phyloP scores from a whole-genome alignment of 2,113 vertebrate species.

The Pyxicephalus adspersus region DNA sequence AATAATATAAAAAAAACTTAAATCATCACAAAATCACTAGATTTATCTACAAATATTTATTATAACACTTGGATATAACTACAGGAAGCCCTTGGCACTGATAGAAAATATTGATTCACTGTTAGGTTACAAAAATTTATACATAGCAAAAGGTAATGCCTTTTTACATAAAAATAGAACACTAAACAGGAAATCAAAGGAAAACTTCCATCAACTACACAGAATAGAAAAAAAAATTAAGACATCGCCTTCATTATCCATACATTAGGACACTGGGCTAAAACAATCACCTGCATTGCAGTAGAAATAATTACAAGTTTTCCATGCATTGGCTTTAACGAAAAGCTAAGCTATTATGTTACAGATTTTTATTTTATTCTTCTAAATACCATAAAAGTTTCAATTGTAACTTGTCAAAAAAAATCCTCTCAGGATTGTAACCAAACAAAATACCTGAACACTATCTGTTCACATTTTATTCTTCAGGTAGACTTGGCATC shows the following conservation, averaged over 20 bases:
- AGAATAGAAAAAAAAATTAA: constrained; percentile 82
- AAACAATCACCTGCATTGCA: constrained; percentile 88
- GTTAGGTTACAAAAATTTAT: constrained; percentile 96
- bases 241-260: constrained; percentile 83
- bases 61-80: constrained; percentile 85
- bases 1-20: constrained; percentile 53
- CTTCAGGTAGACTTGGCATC: constrained; percentile 22
- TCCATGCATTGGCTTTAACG: constrained; percentile 86
- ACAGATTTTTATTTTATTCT: constrained; percentile 73
- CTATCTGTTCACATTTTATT: constrained; percentile 63
- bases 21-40: constrained; percentile 50
- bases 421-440: constrained; percentile 23
- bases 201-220: constrained; percentile 75
- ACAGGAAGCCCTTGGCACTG: constrained; percentile 88
- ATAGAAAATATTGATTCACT: constrained; percentile 94
- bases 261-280: constrained; percentile 82
- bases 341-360: constrained; percentile 82
- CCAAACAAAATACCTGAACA: constrained; percentile 60
- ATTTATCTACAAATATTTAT: constrained; percentile 84
- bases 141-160: constrained; percentile 96
- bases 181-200: constrained; percentile 80
- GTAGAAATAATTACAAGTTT: constrained; percentile 76
- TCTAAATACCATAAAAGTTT: constrained; percentile 75
- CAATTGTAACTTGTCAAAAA: constrained; percentile 66
- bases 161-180: constrained; percentile 91